phyloP scores from a whole-genome alignment of 2,888 invertebrate genomes.

The Microdon myrmicae region DNA sequence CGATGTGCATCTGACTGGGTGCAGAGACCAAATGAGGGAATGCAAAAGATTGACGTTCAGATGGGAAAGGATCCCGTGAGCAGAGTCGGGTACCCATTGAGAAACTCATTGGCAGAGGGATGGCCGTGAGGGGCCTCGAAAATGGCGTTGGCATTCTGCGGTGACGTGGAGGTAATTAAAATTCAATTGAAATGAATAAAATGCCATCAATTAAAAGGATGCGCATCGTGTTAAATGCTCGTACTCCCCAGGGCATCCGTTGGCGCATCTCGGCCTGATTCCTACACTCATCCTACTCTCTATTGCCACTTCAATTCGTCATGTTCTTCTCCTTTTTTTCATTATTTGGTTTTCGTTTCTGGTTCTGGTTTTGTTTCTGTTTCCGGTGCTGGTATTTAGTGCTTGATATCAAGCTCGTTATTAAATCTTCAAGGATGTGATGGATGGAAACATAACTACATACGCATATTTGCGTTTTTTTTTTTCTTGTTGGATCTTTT shows the following conservation, averaged over 20 bases:
- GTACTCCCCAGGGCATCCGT: constrained; percentile 39
- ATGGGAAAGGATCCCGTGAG: not conserved
- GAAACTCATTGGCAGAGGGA: constrained; percentile 3
- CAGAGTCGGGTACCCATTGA: not conserved
- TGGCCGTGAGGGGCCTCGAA: constrained; percentile 45
- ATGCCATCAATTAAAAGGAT: constrained; percentile 52
- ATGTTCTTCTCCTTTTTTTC: too few species aligned
- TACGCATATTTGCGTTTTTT: not conserved
- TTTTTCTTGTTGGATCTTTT: not conserved
- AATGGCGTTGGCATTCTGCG: constrained; percentile 63
- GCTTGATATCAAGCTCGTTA: constrained; percentile 35
- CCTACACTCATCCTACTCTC: too few species aligned
- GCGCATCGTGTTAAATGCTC: constrained; percentile 45
- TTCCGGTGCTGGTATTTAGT: constrained; percentile 16
- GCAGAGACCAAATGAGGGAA: not conserved
- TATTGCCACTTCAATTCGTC: too few species aligned
- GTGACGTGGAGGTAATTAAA: constrained; percentile 66
- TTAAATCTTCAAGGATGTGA: constrained; percentile 27
- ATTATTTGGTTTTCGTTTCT: too few species aligned
- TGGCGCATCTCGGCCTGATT: constrained; percentile 4
- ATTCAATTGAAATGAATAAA: constrained; percentile 61
- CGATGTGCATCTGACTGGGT: not conserved
- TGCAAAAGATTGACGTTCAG: not conserved
- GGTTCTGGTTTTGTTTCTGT: too few species aligned
- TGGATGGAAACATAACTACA: constrained; percentile 18